A percentile compares a stretch with the other conserved stretches of the same genome.
phyloP scores from a whole-genome alignment of 2,113 vertebrate genomes.

The Oceanodroma tethys region DNA sequence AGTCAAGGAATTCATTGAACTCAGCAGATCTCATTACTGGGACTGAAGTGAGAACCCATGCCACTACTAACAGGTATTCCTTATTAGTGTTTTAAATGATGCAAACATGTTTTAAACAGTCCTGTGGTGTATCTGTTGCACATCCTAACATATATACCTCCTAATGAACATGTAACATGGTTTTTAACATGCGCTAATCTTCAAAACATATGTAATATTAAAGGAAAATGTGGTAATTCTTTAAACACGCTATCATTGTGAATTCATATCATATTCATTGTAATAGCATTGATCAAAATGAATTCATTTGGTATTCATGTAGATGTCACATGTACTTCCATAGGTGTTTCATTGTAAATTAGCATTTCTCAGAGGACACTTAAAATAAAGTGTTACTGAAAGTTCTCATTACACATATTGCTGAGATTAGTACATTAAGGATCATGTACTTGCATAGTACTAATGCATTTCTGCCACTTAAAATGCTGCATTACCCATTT shows the following conservation, averaged over 20 bases:
- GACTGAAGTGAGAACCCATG: not conserved
- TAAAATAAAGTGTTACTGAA: slow-evolving; percentile 85
- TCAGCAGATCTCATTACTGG: not conserved
- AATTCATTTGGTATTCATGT: slow-evolving; percentile 84
- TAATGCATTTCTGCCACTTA: slow-evolving; percentile 81
- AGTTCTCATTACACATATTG: slow-evolving; percentile 83
- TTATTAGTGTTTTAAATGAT: not conserved
- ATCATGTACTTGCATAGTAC: slow-evolving; percentile 78
- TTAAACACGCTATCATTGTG: slow-evolving; percentile 67
- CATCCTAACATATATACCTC: not conserved
- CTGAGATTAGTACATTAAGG: slow-evolving; percentile 84
- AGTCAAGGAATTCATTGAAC: not conserved
- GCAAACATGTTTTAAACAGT: not conserved
- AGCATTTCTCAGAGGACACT: slow-evolving; percentile 85
- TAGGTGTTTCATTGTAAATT: slow-evolving; percentile 85
- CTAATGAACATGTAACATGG: not conserved
- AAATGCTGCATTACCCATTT: slow-evolving; percentile 76
- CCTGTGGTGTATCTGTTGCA: not conserved
- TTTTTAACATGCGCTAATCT: slow-evolving; percentile 25
- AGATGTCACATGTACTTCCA: slow-evolving; percentile 82
- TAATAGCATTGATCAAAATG: slow-evolving; percentile 83
- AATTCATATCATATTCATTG: slow-evolving; percentile 77
- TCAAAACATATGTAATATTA: slow-evolving; percentile 61
- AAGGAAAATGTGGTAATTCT: slow-evolving; percentile 64
- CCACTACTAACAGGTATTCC: not conserved